Conservation (phyloP, 2,797 vertebrate genomes). For the Cuculus canorus region DNA sequence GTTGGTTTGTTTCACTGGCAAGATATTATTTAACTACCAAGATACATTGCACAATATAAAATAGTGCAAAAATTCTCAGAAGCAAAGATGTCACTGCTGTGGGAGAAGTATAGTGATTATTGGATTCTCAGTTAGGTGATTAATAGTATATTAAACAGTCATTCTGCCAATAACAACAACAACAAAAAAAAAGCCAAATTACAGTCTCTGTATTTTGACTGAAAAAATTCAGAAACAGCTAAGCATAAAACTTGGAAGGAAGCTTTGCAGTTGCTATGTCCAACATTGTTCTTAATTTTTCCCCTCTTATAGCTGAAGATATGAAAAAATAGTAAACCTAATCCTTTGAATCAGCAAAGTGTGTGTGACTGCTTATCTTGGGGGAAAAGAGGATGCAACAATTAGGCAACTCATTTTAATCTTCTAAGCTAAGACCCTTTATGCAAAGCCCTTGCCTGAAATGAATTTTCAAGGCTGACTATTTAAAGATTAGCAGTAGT, state of each 20-base stretch:
- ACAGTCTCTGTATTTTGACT: background rate
- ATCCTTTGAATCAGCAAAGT: background rate
- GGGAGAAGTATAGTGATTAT: background rate
- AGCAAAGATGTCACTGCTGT: background rate
- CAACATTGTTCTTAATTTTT: background rate
- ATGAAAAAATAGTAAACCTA: background rate
- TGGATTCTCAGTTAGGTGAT: background rate
- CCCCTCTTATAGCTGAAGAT: background rate
- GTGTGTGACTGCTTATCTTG: background rate
- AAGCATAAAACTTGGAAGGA: background rate
- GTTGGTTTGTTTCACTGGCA: background rate
- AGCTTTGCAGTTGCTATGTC: background rate
- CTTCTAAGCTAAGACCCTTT: background rate
- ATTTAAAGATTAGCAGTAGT: slow-evolving; percentile 12
- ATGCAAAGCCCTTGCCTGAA: background rate
- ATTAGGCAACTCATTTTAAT: slow-evolving; percentile 24
- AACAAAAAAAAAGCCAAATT: background rate
- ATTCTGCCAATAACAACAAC: background rate
- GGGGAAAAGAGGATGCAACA: background rate
- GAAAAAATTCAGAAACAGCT: background rate
- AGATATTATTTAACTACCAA: background rate
- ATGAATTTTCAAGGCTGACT: slow-evolving; percentile 21
- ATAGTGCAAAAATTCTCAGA: background rate
- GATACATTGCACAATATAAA: background rate
- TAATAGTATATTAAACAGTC: background rate